Evolutionary conservation across 2,797 vertebrate genomes (phyloP).

Genomic region (Lophotriccus pileatus): DNA sequence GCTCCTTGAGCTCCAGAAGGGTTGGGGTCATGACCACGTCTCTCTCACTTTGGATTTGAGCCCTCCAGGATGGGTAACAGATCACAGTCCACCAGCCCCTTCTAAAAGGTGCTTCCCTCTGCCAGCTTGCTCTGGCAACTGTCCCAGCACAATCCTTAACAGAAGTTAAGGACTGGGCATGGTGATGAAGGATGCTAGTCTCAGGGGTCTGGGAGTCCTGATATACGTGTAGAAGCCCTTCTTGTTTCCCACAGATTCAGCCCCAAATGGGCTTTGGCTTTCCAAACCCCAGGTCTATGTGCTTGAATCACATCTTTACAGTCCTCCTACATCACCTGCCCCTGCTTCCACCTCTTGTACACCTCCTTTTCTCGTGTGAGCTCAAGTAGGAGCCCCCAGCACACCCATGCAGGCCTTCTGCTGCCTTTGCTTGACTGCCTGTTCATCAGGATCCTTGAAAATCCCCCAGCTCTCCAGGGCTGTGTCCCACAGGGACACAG

Average conservation of each 20-base stretch:
- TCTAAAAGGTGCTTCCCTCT: neutral
- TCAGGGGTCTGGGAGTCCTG: neutral
- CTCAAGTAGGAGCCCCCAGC: neutral
- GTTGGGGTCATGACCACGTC: neutral
- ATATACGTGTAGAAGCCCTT: neutral
- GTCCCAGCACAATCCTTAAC: neutral
- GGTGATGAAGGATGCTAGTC: neutral
- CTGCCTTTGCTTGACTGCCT: neutral
- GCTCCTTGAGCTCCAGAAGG: neutral
- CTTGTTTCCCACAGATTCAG: neutral
- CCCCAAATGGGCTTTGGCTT: neutral
- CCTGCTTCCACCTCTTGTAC: neutral
- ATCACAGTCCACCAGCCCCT: neutral
- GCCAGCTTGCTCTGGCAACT: neutral
- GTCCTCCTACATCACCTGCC: neutral
- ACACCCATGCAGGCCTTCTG: neutral
- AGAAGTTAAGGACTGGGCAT: neutral
- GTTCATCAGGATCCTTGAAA: neutral
- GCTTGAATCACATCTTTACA: neutral
- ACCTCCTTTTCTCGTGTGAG: neutral
- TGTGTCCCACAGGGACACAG: neutral
- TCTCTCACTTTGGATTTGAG: neutral
- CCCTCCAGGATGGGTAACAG: neutral
- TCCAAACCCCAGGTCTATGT: neutral
- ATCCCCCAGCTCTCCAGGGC: neutral